phyloP scores from a whole-genome alignment of 2,888 invertebrate species.

The Carpatolechia fugitivella region DNA sequence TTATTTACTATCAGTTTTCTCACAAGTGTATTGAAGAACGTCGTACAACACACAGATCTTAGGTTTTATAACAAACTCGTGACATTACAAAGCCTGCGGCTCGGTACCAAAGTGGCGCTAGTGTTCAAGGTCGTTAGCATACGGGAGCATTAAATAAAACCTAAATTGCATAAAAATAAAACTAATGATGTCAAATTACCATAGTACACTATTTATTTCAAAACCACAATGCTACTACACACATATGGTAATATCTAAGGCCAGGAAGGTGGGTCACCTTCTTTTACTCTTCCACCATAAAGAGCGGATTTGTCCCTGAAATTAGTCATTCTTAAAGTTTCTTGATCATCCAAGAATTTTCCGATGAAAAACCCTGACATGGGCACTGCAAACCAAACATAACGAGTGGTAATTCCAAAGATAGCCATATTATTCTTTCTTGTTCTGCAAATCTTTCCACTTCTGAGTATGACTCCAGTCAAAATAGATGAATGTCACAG shows the following conservation, averaged over 20 bases:
- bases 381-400: conserved; percentile 74
- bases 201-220: conserved; percentile 27
- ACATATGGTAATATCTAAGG: conserved; percentile 56
- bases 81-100: no score
- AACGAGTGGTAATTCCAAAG: conserved; percentile 77
- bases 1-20: no score
- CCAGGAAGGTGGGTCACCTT: conserved; percentile 87
- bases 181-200: conserved; percentile 8
- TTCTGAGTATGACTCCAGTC: conserved; percentile 86
- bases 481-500: conserved; percentile 80
- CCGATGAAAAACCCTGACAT: conserved; percentile 80
- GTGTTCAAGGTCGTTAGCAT: no score
- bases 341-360: conserved; percentile 81
- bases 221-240: conserved; percentile 17
- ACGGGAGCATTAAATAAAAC: neutral
- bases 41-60: no score
- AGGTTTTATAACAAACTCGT: no score
- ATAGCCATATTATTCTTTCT: conserved; percentile 66
- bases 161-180: no score
- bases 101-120: no score
- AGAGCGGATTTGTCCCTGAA: conserved; percentile 90
- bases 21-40: no score
- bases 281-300: conserved; percentile 82
- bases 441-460: conserved; percentile 81
- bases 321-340: conserved; percentile 84